A percentile compares a stretch with the other conserved stretches of the same genome.
Conservation (phyloP, 2,113 vertebrate species). For the Isichthys henryi region DNA sequence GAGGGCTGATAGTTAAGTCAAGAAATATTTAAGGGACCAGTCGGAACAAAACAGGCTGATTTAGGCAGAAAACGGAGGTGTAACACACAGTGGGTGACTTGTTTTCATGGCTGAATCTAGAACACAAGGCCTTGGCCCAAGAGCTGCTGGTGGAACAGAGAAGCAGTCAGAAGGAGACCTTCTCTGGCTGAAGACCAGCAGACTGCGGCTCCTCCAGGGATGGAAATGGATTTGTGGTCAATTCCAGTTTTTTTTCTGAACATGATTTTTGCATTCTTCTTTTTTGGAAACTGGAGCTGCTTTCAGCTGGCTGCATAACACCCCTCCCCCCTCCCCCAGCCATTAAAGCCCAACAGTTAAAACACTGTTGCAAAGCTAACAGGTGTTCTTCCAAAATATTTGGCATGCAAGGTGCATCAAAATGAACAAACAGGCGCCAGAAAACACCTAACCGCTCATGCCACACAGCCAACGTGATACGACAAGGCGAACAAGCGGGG, state of each 20-base stretch:
- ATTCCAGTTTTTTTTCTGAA: background rate
- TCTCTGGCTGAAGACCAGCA: background rate
- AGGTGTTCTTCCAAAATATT: background rate
- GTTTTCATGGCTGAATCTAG: background rate
- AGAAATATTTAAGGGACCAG: background rate
- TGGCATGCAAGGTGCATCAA: background rate
- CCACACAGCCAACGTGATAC: background rate
- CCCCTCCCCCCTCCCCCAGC: background rate
- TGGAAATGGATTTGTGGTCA: background rate
- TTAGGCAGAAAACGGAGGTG: background rate
- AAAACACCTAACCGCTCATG: background rate
- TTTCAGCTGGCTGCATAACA: background rate
- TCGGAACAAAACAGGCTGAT: background rate
- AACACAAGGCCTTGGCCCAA: background rate
- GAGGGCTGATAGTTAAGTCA: background rate
- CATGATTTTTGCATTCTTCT: background rate
- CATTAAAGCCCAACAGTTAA: background rate
- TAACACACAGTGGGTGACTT: background rate
- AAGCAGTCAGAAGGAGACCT: background rate
- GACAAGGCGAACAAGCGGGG: background rate
- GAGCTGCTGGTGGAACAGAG: background rate
- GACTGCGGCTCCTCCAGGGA: background rate
- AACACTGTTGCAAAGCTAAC: background rate
- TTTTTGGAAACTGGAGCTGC: background rate
- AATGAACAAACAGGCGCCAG: background rate